Evolutionary conservation across 2,113 vertebrate species (phyloP).

Genomic region (Ptilorrhoa leucosticta): DNA sequence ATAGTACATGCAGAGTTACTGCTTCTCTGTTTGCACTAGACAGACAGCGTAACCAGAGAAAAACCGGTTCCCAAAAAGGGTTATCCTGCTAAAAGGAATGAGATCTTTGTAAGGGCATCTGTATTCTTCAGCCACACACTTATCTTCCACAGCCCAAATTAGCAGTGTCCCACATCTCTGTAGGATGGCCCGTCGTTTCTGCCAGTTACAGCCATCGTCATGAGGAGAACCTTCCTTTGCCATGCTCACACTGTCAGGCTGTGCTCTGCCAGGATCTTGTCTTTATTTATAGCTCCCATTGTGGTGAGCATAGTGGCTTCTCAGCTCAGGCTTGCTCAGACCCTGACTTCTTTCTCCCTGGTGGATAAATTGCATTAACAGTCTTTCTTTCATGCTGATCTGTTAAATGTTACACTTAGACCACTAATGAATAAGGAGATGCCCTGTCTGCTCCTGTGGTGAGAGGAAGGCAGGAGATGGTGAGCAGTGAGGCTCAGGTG

Average conservation of each 20-base stretch:
- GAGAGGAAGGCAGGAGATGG: not conserved
- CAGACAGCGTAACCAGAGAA: not conserved
- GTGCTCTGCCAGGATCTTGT: not conserved
- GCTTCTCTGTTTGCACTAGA: not conserved
- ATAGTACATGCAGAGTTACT: not conserved
- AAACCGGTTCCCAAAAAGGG: accelerated
- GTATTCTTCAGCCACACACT: not conserved
- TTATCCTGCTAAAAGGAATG: not conserved
- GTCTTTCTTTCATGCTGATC: not conserved
- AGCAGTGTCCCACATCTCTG: not conserved
- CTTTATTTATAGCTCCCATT: not conserved
- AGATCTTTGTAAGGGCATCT: not conserved
- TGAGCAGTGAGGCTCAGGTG: not conserved
- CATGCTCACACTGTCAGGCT: not conserved
- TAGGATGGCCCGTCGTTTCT: not conserved
- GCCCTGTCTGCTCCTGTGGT: accelerated
- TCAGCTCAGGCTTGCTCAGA: not conserved
- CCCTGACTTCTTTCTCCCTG: not conserved
- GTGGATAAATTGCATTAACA: not conserved
- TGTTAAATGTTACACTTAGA: not conserved
- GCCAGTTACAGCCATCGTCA: too few species aligned
- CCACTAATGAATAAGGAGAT: not conserved
- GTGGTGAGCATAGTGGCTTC: not conserved
- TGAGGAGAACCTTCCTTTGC: not conserved
- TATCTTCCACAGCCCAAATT: not conserved